A percentile compares a stretch with the other conserved stretches of the same genome.
Evolutionary conservation across 2,797 vertebrate genomes (phyloP).

Genomic region (Macrochelys suwanniensis): DNA sequence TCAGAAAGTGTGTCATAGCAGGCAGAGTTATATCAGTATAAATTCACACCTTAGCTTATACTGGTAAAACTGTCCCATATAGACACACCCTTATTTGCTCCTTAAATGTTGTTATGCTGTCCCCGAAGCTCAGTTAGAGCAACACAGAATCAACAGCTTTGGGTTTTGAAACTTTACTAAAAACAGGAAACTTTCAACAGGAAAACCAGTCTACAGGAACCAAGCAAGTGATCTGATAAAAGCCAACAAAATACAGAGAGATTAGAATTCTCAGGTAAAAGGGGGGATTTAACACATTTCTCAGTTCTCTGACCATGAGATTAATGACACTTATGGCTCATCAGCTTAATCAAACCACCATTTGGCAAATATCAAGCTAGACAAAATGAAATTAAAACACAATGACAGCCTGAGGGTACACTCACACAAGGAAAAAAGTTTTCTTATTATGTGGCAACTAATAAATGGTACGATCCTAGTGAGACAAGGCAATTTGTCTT

Average conservation of each 20-base stretch:
- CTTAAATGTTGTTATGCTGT: not conserved
- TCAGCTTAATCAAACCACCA: slow-evolving; percentile 44
- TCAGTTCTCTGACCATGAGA: not conserved
- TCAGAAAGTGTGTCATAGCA: not conserved
- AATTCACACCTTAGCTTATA: fast-evolving
- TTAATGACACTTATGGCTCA: slow-evolving; percentile 27
- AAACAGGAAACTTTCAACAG: not conserved
- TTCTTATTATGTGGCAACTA: not conserved
- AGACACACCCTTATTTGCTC: not conserved
- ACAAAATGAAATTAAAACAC: fast-evolving
- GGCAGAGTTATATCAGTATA: not conserved
- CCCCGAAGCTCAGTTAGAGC: not conserved
- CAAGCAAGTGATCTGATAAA: fast-evolving
- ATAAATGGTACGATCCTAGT: not conserved
- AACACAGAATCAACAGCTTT: fast-evolving
- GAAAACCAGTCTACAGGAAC: not conserved
- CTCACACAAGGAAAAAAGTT: not conserved
- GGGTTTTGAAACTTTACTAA: not conserved
- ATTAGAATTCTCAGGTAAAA: not conserved
- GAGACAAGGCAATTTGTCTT: not conserved
- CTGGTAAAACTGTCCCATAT: not conserved
- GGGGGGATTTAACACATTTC: not conserved
- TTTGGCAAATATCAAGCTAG: not conserved
- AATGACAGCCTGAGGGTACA: not conserved
- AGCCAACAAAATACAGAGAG: not conserved